These are phyloP conservation scores for Epinephelus lanceolatus DNA, from an alignment of 2,113 vertebrate genomes.

Conservation along the genomic window DNA sequence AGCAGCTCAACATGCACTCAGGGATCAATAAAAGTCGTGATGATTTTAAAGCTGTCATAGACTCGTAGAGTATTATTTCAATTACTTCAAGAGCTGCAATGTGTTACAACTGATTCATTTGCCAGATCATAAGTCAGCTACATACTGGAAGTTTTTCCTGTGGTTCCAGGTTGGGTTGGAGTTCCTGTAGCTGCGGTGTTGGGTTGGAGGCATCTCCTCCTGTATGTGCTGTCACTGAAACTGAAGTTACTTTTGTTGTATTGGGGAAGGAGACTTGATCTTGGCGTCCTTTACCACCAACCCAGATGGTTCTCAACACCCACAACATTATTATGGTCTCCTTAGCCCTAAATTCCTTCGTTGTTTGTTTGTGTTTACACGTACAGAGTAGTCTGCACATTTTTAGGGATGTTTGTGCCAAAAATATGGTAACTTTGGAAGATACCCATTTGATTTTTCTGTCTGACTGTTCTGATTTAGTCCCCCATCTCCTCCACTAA, in stretches of 20 bases:
- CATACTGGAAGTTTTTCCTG: neutral
- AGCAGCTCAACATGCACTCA: neutral
- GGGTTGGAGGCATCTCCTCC: neutral
- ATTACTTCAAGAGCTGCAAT: neutral
- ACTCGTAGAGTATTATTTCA: constrained; percentile 2
- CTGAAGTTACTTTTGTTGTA: neutral
- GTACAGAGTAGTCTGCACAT: neutral
- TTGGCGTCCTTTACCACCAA: neutral
- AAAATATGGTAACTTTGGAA: neutral
- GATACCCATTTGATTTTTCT: neutral
- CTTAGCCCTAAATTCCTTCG: neutral
- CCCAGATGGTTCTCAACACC: too few relatives aligned
- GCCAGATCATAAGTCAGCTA: neutral
- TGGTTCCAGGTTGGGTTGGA: neutral
- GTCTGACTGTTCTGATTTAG: neutral
- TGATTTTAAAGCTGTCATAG: neutral
- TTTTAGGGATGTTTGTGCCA: neutral
- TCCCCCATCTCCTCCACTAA: neutral
- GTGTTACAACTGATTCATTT: neutral
- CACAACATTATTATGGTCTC: neutral
- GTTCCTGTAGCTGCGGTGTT: neutral
- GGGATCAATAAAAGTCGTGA: constrained; percentile 10
- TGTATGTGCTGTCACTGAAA: neutral
- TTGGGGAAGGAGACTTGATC: neutral
- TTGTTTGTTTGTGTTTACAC: neutral